Conservation (phyloP, 2,797 vertebrate genomes). For the Muraenolepis orangiensis region DNA sequence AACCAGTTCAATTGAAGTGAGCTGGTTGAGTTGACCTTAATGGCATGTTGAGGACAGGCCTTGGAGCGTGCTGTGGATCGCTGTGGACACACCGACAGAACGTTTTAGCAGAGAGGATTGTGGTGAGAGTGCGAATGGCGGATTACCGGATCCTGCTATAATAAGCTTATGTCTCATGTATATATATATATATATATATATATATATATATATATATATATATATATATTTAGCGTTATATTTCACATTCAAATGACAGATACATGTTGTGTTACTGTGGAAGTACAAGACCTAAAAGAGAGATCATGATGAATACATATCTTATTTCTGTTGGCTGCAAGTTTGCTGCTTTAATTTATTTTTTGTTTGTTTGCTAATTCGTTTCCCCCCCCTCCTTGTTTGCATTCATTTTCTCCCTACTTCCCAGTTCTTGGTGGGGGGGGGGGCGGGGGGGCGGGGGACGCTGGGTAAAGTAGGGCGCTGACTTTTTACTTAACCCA, state of each 20-base stretch:
- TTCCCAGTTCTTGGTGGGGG: slow-evolving; percentile 58
- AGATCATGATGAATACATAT: slow-evolving; percentile 66
- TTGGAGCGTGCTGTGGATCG: no score
- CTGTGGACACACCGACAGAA: no score
- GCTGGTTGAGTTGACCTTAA: no score
- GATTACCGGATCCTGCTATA: no score
- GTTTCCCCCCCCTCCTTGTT: slow-evolving; percentile 23
- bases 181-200: no score
- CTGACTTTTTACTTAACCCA: slow-evolving; percentile 69
- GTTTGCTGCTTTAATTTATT: slow-evolving; percentile 65
- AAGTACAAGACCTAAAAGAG: slow-evolving; percentile 57
- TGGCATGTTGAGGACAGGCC: no score
- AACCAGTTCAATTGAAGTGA: no score
- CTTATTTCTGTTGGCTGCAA: slow-evolving; percentile 66
- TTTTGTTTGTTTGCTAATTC: slow-evolving; percentile 51
- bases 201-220: no score
- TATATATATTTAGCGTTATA: slow-evolving; percentile 6
- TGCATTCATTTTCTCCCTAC: slow-evolving; percentile 47
- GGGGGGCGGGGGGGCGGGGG: no score
- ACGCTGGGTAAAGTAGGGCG: slow-evolving; percentile 77
- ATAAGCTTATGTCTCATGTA: no score
- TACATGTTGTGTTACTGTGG: slow-evolving; percentile 31
- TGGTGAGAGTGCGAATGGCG: no score
- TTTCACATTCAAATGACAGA: slow-evolving; percentile 51
- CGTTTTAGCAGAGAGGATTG: no score